phyloP scores from a whole-genome alignment of 2,888 invertebrate species.

The Heliconius cydno region DNA sequence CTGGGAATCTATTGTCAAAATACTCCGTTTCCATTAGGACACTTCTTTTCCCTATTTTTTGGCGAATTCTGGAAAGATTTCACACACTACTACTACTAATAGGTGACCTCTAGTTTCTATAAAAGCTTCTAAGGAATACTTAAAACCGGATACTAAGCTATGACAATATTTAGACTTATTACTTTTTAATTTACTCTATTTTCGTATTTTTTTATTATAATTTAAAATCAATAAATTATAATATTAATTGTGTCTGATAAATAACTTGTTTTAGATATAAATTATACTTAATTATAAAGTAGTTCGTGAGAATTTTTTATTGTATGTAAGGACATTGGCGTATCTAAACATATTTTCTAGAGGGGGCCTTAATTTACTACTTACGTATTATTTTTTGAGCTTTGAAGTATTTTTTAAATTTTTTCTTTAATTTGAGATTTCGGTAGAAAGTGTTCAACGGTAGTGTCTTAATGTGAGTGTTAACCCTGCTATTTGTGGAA shows the following conservation, averaged over 20 bases:
- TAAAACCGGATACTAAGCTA: background rate
- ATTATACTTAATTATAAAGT: background rate
- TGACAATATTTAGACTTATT: background rate
- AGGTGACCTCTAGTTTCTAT: no score
- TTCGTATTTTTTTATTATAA: background rate
- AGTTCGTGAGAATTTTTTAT: constrained; percentile 5
- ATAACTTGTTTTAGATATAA: background rate
- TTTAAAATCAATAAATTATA: background rate
- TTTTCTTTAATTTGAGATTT: background rate
- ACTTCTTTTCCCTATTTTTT: no score
- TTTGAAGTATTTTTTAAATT: background rate
- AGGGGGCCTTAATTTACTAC: background rate
- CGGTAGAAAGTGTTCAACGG: no score
- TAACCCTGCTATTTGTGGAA: no score
- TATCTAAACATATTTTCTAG: no score
- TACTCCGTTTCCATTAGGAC: no score
- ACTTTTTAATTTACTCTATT: background rate
- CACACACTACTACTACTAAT: no score
- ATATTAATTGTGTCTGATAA: background rate
- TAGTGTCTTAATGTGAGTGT: no score
- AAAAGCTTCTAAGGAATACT: background rate
- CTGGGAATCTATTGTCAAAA: no score
- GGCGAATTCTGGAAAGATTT: no score
- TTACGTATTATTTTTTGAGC: no score
- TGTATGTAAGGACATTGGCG: background rate